Percentiles rank a stretch among this genome's conserved stretches.
phyloP scores from a whole-genome alignment of 2,888 invertebrate species.

The Apodemia duryi region DNA sequence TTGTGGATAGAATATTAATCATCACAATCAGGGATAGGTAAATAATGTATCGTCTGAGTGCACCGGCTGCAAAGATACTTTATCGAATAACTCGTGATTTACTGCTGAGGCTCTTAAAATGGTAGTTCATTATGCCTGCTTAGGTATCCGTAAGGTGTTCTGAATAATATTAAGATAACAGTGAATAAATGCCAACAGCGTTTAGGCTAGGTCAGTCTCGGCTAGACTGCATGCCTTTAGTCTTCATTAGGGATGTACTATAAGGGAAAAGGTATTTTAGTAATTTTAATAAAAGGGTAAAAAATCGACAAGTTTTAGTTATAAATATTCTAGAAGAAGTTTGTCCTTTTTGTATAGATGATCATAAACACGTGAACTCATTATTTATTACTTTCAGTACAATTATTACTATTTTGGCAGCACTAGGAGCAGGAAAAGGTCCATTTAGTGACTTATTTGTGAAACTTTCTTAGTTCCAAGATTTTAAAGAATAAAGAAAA shows the following conservation, averaged over 20 bases:
- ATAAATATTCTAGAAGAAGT: too few species aligned
- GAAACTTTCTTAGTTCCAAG: too few species aligned
- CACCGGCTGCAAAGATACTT: conserved; percentile 27
- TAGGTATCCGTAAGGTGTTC: conserved; percentile 36
- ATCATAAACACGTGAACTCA: too few species aligned
- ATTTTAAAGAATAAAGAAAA: too few species aligned
- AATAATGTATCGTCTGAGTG: conserved; percentile 14
- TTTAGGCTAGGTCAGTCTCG: conserved; percentile 30
- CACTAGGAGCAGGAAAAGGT: too few species aligned
- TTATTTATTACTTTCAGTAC: too few species aligned
- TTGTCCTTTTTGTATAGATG: too few species aligned
- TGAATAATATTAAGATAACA: conserved; percentile 36
- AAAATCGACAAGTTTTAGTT: too few species aligned
- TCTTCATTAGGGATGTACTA: conserved; percentile 29
- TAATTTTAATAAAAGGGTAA: too few species aligned
- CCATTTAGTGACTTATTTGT: too few species aligned
- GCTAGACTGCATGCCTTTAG: conserved; percentile 27
- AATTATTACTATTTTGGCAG: too few species aligned
- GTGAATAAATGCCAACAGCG: conserved; percentile 34
- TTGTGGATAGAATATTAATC: conserved; percentile 20
- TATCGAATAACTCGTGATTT: conserved; percentile 33
- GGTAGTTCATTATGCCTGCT: conserved; percentile 37
- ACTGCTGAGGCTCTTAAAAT: conserved; percentile 34
- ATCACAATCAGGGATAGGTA: conserved; percentile 15
- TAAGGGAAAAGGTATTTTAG: conserved; percentile 7